Evolutionary conservation across 2,797 vertebrate genomes (phyloP).

Genomic region (Myripristis jacobus): DNA sequence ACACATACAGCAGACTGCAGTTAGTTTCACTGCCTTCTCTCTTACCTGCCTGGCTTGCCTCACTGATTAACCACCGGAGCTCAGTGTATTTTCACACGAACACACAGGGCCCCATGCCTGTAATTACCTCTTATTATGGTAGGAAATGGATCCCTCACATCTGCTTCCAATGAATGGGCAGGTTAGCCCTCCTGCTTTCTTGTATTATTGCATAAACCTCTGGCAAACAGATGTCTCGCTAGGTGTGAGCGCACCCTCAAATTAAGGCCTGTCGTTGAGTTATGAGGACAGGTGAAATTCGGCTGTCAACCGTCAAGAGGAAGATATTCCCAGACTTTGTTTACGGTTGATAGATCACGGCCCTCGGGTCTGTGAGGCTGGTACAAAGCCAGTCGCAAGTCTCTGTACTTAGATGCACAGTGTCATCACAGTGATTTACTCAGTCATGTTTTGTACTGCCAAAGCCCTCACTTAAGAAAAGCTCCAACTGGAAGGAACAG

Average conservation of each 20-base stretch:
- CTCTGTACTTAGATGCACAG: background rate
- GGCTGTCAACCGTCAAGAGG: conserved; percentile 59
- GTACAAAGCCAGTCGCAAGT: conserved; percentile 38
- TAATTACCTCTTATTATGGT: conserved; percentile 83
- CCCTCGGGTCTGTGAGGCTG: conserved; percentile 40
- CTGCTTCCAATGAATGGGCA: conserved; percentile 84
- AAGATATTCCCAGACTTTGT: conserved; percentile 63
- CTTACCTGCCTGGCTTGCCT: conserved; percentile 39
- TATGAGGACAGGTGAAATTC: conserved; percentile 76
- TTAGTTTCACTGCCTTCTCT: conserved; percentile 51
- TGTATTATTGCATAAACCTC: conserved; percentile 73
- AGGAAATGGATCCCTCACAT: conserved; percentile 82
- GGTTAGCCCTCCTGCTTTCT: conserved; percentile 71
- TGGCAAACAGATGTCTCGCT: conserved; percentile 82
- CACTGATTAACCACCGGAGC: conserved; percentile 60
- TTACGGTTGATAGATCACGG: conserved; percentile 64
- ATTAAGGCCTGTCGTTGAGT: conserved; percentile 73
- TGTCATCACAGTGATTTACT: conserved; percentile 38
- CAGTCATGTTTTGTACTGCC: conserved; percentile 12
- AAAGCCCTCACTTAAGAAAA: background rate
- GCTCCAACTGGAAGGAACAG: background rate
- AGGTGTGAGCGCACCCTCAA: conserved; percentile 70
- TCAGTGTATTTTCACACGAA: conserved; percentile 71
- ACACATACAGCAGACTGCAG: conserved; percentile 44
- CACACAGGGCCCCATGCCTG: conserved; percentile 62